These are phyloP conservation scores for Lordiphosa andalusiaca DNA, from an alignment of 2,888 invertebrate genomes.

Conservation along the genomic window DNA sequence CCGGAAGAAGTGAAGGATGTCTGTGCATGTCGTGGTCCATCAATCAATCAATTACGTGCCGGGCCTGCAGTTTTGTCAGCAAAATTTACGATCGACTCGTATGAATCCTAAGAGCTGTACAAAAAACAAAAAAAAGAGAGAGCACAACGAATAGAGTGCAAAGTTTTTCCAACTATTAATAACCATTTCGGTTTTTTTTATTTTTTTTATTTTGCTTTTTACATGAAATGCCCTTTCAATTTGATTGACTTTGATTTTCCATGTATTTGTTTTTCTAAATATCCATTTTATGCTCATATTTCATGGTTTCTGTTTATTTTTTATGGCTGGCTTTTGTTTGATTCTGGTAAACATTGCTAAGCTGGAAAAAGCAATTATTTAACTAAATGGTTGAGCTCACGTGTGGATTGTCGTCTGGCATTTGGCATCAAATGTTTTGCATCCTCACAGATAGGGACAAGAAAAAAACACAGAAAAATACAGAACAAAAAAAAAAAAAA, in stretches of 20 bases:
- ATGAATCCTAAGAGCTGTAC: neutral
- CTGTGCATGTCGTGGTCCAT: constrained; percentile 32
- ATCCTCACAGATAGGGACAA: constrained; percentile 12
- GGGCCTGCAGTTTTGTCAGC: constrained; percentile 52
- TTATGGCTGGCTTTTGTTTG: constrained; percentile 35
- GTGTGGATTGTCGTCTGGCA: constrained; percentile 31
- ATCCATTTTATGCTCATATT: constrained; percentile 25
- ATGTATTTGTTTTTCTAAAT: constrained; percentile 20
- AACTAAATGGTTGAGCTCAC: constrained; percentile 46
- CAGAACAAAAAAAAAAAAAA: neutral
- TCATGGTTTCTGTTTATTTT: constrained; percentile 42
- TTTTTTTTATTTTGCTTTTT: constrained; percentile 7
- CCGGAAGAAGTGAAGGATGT: constrained; percentile 23
- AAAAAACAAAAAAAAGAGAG: neutral
- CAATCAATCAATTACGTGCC: constrained; percentile 69
- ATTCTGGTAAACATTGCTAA: constrained; percentile 35
- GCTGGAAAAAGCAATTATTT: constrained; percentile 63
- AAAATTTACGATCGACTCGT: constrained; percentile 60
- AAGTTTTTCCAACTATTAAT: constrained; percentile 12
- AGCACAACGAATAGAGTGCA: constrained; percentile 7
- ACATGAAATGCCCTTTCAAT: constrained; percentile 5
- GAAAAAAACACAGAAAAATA: constrained; percentile 6
- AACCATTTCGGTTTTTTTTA: constrained; percentile 2
- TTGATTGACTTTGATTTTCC: constrained; percentile 13
- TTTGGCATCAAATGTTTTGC: constrained; percentile 23